These are phyloP conservation scores for Harpegnathos saltator DNA, from an alignment of 1,140 invertebrate genomes.

Conservation along the genomic window DNA sequence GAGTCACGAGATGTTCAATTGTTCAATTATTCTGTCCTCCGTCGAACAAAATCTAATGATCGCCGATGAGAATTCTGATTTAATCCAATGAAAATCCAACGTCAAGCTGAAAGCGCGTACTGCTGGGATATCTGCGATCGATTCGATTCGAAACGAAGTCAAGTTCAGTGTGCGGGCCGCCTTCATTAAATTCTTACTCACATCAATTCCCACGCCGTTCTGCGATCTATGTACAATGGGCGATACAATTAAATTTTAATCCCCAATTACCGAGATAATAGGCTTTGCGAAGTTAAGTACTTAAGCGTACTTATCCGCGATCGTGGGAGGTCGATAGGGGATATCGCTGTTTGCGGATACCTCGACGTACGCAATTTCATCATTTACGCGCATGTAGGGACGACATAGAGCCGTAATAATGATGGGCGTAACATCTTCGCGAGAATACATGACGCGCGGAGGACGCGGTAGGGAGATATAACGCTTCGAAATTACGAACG, in stretches of 20 bases:
- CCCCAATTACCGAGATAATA: conserved; percentile 48
- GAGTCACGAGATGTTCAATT: neutral
- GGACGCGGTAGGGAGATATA: too few relatives aligned
- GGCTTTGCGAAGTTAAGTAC: conserved; percentile 46
- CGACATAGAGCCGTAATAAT: neutral
- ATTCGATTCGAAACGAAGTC: too few relatives aligned
- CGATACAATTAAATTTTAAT: conserved; percentile 52
- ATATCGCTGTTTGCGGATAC: conserved; percentile 16
- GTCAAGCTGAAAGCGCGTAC: too few relatives aligned
- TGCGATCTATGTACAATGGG: conserved; percentile 16
- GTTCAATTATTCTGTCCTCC: too few relatives aligned
- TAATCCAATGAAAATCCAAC: too few relatives aligned
- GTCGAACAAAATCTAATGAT: too few relatives aligned
- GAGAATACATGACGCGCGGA: too few relatives aligned
- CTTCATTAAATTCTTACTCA: conserved; percentile 3
- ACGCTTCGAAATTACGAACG: neutral
- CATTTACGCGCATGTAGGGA: neutral
- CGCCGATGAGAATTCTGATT: too few relatives aligned
- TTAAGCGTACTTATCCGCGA: conserved; percentile 30
- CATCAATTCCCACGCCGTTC: conserved; percentile 17
- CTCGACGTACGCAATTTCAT: conserved; percentile 10
- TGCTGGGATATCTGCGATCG: too few relatives aligned
- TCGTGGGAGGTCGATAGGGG: neutral
- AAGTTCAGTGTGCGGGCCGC: too few relatives aligned
- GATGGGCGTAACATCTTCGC: too few relatives aligned